Evolutionary conservation across 2,888 invertebrate genomes (phyloP).

Genomic region (Nomada ferruginata): DNA sequence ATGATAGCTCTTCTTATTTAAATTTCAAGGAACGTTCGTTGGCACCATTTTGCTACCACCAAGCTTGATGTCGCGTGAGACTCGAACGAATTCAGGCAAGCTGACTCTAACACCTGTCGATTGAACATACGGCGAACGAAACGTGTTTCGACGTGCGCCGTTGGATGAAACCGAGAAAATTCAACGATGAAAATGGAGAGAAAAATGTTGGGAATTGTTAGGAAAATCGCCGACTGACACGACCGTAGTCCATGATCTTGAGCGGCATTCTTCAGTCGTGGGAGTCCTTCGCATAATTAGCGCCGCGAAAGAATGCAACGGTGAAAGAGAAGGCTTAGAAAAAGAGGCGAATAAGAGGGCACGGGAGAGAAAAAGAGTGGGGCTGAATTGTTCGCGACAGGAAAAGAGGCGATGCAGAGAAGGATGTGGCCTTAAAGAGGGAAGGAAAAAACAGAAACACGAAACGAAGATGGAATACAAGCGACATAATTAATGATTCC

Average conservation of each 20-base stretch:
- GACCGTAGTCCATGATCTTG: slow-evolving; percentile 73
- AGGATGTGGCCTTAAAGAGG: background rate
- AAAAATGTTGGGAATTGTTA: slow-evolving; percentile 68
- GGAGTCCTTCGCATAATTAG: slow-evolving; percentile 79
- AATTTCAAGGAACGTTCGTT: slow-evolving; percentile 27
- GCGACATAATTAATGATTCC: slow-evolving; percentile 77
- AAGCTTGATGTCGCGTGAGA: background rate
- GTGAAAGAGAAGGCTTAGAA: slow-evolving; percentile 54
- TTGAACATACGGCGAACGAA: background rate
- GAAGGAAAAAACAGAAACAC: slow-evolving; percentile 6
- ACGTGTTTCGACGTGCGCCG: background rate
- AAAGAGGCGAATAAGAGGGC: slow-evolving; percentile 13
- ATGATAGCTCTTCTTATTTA: background rate
- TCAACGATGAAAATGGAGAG: slow-evolving; percentile 43
- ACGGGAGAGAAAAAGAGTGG: slow-evolving; percentile 6
- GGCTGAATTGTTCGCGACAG: slow-evolving; percentile 1
- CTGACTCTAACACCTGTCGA: background rate
- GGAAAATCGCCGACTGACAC: slow-evolving; percentile 65
- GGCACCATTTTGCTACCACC: background rate
- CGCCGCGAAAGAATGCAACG: slow-evolving; percentile 72
- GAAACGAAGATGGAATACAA: slow-evolving; percentile 44
- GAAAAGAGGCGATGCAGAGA: slow-evolving; percentile 23
- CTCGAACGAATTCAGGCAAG: background rate
- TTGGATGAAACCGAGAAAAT: background rate
- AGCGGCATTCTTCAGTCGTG: slow-evolving; percentile 72